Base-by-base conservation (phyloP, 2,797 vertebrate species). In the Oophaga sylvatica region DNA sequence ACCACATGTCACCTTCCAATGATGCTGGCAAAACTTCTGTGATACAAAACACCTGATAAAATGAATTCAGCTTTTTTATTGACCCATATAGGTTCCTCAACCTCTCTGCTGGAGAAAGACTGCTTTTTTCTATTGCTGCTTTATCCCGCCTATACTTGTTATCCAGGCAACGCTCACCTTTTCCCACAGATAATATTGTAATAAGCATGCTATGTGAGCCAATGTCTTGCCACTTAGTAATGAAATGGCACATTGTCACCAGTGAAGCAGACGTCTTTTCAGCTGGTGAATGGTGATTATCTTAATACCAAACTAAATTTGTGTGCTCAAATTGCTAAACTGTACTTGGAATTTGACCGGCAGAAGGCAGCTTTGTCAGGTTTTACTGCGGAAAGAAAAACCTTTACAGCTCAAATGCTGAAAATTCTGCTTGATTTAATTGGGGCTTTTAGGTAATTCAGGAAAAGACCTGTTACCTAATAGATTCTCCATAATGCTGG, bases 281-380 rank as follows among this genome's bases (percentile, higher is more conserved):
- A 82, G 80, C 86, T 83, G 68, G 35, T 67, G 71, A 77, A 62
- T 59, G 60, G 86, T 83, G 86, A 87, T 87, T 87, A 77, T 17
- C 48, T 83, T 87, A 87, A 87, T 87, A 83, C 86, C 45, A 76
- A 83, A 67, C 81, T 48, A 80, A 45, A 77, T 76, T 83, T 77
- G 31, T 75, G 65, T 17, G 17, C 48, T 87, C 12, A 45, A 45
- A 78, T 87, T 83, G 26, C 71, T 77, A 67, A 73, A 67, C 79
- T 63, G 70, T 76, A 68, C 80, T 82, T 76, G 81, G 35, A 53
- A 45, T 78, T 59, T 87, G 73, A 78, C 71, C 62, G 41, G 62
- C 73, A 83, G 71, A 77, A 78, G 71, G 26, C 71, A 77, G 41
- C 26, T 67, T 82, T 77, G 71, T 82, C 80, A 76, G 31, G 62